Evolutionary conservation across 23 tunicate genomes (phyloP).

Genomic region (Oikopleura dioica): DNA sequence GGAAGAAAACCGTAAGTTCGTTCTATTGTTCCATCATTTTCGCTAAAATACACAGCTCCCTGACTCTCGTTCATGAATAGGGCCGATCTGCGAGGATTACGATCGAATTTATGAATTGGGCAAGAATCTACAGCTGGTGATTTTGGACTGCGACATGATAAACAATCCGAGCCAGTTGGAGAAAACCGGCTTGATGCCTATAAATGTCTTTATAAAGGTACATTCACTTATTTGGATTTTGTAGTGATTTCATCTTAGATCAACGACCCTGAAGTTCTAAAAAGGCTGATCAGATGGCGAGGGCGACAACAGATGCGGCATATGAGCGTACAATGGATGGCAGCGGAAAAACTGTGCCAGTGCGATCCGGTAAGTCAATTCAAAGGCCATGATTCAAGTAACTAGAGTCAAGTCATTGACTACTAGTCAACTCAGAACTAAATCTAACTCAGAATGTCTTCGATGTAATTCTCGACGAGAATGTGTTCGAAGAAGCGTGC

Average conservation of each 20-base stretch:
- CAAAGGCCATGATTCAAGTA: not conserved
- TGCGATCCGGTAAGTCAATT: conserved; percentile 25
- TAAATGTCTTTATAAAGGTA: conserved; percentile 55
- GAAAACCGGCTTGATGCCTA: conserved; percentile 84
- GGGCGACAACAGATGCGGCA: conserved; percentile 68
- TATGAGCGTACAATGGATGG: conserved; percentile 62
- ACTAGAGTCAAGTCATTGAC: not conserved
- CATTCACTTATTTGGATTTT: no score
- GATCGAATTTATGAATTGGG: conserved; percentile 82
- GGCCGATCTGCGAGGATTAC: not conserved
- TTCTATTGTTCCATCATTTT: not conserved
- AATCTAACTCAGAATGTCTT: conserved; percentile 28
- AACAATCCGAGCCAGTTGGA: conserved; percentile 65
- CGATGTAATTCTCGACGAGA: conserved; percentile 72
- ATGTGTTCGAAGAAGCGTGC: conserved; percentile 85
- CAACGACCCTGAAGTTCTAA: conserved; percentile 33
- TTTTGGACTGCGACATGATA: conserved; percentile 84
- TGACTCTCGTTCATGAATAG: no score
- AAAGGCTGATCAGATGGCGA: conserved; percentile 57
- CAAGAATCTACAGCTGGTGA: conserved; percentile 40
- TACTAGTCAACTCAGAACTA: not conserved
- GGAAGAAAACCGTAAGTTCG: conserved; percentile 3
- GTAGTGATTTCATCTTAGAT: no score
- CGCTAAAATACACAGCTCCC: no score
- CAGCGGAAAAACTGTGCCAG: conserved; percentile 72